Conservation (phyloP, 2,797 vertebrate genomes). For the Hydrolagus colliei region DNA sequence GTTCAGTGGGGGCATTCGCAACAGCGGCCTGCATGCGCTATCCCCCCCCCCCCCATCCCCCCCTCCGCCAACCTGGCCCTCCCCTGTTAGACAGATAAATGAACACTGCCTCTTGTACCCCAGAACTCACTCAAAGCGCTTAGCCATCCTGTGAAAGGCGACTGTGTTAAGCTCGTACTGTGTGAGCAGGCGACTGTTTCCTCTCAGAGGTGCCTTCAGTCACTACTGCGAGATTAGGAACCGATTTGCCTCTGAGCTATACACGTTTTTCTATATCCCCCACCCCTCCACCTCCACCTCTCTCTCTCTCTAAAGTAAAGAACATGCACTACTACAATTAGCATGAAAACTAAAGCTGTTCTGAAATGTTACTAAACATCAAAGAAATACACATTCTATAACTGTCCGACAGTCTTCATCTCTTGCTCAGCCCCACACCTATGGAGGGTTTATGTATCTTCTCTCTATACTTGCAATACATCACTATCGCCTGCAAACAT, state of each 20-base stretch:
- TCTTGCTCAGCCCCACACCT: too few species aligned
- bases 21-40: background rate
- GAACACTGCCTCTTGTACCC: constrained; percentile 12
- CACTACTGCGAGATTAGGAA: background rate
- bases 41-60: background rate
- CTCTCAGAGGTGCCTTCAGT: background rate
- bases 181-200: constrained; percentile 12
- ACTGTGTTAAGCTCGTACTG: constrained; percentile 19
- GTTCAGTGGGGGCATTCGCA: constrained; percentile 17
- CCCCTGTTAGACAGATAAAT: constrained; percentile 18
- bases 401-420: too few species aligned
- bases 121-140: background rate
- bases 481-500: too few species aligned
- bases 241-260: background rate
- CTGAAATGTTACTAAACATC: background rate
- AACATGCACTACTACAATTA: background rate
- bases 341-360: constrained; percentile 1
- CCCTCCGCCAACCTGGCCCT: too few species aligned
- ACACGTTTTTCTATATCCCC: background rate
- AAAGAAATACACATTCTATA: background rate
- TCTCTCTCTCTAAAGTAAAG: background rate
- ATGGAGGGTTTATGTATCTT: too few species aligned
- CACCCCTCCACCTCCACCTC: background rate
- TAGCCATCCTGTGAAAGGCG: constrained; percentile 3
- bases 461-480: too few species aligned